Evolutionary conservation across 2,888 invertebrate genomes (phyloP).

Genomic region (Embidobia sp.): DNA sequence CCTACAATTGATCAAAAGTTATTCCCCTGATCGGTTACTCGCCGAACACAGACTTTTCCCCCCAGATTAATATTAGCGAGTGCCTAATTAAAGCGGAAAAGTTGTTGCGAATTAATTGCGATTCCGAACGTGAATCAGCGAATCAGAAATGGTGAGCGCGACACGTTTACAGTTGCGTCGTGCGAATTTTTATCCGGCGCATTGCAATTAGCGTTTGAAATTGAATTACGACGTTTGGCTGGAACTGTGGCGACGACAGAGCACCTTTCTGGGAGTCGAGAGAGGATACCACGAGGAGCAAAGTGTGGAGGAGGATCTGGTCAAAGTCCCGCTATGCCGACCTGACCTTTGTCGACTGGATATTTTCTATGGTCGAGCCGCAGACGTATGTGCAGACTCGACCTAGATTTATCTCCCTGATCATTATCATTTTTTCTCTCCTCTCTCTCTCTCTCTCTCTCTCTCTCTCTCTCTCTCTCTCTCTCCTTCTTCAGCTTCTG

Average conservation of each 20-base stretch:
- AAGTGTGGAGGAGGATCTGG: constrained; percentile 61
- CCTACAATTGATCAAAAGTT: too few relatives aligned
- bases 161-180: constrained; percentile 2
- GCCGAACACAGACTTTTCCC: too few relatives aligned
- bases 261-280: constrained; percentile 32
- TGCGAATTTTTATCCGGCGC: constrained; percentile 5
- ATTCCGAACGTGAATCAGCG: not conserved
- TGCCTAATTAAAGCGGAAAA: too few relatives aligned
- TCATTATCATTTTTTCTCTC: constrained; percentile 39
- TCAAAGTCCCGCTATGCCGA: constrained; percentile 61
- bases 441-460: not conserved
- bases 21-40: too few relatives aligned
- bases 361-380: constrained; percentile 50
- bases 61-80: too few relatives aligned
- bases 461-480: not conserved
- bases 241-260: constrained; percentile 5
- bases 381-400: constrained; percentile 57
- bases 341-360: constrained; percentile 62
- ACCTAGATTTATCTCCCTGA: constrained; percentile 50
- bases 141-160: not conserved
- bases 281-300: constrained; percentile 47
- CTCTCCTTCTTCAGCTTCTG: not conserved
- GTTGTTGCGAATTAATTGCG: not conserved
- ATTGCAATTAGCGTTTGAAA: constrained; percentile 9
- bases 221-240: constrained; percentile 3